These are phyloP conservation scores for Zootoca vivipara DNA, from an alignment of 2,113 vertebrate species.

Conservation along the genomic window DNA sequence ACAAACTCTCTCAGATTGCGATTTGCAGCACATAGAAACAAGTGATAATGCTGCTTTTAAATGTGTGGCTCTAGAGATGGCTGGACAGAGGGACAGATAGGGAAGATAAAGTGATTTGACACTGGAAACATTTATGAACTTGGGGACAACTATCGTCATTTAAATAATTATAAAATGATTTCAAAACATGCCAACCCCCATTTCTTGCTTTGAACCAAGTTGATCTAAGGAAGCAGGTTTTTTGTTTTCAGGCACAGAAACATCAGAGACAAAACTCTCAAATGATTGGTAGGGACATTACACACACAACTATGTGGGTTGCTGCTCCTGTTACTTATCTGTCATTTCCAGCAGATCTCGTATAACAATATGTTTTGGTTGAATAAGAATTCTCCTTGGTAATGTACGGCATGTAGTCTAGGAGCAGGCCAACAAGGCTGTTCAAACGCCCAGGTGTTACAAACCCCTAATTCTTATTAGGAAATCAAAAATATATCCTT, in stretches of 20 bases:
- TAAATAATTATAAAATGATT: conserved; percentile 40
- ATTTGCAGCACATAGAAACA: background rate
- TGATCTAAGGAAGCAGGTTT: conserved; percentile 11
- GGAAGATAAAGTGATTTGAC: too few species aligned
- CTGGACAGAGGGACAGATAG: too few species aligned
- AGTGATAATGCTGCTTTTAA: background rate
- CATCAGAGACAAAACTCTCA: conserved; percentile 4
- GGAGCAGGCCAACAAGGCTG: conserved; percentile 62
- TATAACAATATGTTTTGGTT: conserved; percentile 53
- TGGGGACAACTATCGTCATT: conserved; percentile 29
- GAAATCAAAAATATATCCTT: conserved; percentile 74
- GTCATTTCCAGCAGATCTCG: conserved; percentile 52
- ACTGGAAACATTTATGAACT: conserved; percentile 13
- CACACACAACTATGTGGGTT: background rate
- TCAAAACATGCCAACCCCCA: background rate
- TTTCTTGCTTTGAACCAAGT: conserved; percentile 48
- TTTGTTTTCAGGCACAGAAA: conserved; percentile 35
- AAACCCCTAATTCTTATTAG: conserved; percentile 65
- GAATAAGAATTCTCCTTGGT: conserved; percentile 54
- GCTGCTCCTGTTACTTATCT: conserved; percentile 1
- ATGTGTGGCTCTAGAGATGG: background rate
- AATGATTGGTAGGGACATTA: background rate
- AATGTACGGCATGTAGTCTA: conserved; percentile 60
- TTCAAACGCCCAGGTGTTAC: conserved; percentile 78
- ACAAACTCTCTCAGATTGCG: background rate